These are phyloP conservation scores for Hyposoter didymator DNA, from an alignment of 2,888 invertebrate genomes.

Conservation along the genomic window DNA sequence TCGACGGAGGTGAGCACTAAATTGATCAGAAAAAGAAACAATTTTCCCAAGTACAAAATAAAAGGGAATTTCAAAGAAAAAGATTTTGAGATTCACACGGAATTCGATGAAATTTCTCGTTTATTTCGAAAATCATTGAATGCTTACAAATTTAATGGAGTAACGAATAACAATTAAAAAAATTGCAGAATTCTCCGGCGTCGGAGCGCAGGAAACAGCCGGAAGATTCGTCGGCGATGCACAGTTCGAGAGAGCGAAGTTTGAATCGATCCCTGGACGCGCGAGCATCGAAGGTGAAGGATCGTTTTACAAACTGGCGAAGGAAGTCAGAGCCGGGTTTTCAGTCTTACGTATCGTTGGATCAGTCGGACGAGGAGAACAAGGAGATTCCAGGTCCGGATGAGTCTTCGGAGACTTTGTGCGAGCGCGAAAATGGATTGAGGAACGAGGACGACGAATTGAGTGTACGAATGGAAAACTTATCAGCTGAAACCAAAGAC, in stretches of 20 bases:
- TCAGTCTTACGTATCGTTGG: slow-evolving; percentile 81
- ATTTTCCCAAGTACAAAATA: background rate
- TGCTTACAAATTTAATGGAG: slow-evolving; percentile 2
- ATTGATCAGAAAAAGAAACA: background rate
- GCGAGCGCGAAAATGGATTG: slow-evolving; percentile 29
- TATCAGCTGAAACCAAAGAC: slow-evolving; percentile 74
- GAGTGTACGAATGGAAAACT: slow-evolving; percentile 49
- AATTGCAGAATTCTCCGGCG: slow-evolving; percentile 79
- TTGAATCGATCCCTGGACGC: slow-evolving; percentile 78
- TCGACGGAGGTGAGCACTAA: slow-evolving; percentile 75
- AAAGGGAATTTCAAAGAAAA: background rate
- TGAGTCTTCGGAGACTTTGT: slow-evolving; percentile 31
- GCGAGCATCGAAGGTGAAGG: slow-evolving; percentile 82
- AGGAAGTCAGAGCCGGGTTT: slow-evolving; percentile 90
- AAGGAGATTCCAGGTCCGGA: slow-evolving; percentile 68
- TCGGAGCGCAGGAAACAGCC: slow-evolving; percentile 76
- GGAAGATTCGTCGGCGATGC: slow-evolving; percentile 72
- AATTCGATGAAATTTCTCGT: background rate
- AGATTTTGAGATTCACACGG: background rate
- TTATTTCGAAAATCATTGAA: background rate
- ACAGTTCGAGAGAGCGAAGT: slow-evolving; percentile 77
- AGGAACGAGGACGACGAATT: slow-evolving; percentile 25
- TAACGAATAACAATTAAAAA: background rate
- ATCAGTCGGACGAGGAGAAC: slow-evolving; percentile 78
- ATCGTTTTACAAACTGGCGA: slow-evolving; percentile 88